Percentiles rank a stretch among this genome's conserved stretches.
phyloP scores from a whole-genome alignment of 2,888 invertebrate genomes.

The Drosophila algonquin region DNA sequence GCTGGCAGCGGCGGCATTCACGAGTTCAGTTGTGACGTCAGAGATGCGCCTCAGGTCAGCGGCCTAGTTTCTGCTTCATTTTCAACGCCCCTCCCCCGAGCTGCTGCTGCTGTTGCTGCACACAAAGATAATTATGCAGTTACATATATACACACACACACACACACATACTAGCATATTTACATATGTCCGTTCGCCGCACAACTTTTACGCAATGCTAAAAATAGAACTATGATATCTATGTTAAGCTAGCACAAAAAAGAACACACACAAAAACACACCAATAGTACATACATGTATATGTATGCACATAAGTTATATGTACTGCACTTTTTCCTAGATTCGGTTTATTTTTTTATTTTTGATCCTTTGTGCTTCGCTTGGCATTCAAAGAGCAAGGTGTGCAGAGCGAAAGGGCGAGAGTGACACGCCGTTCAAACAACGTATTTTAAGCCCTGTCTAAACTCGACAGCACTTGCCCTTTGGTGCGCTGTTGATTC shows the following conservation, averaged over 20 bases:
- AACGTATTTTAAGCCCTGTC: background rate
- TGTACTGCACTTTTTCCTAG: constrained; percentile 29
- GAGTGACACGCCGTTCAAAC: background rate
- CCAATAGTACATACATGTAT: background rate
- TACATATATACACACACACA: constrained; percentile 28
- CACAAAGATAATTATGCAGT: constrained; percentile 53
- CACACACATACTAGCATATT: constrained; percentile 17
- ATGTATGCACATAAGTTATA: background rate
- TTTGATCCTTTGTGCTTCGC: background rate
- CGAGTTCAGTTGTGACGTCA: constrained; percentile 84
- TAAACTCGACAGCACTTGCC: background rate
- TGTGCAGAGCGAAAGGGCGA: background rate
- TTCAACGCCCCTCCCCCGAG: background rate
- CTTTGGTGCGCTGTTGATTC: too few species aligned
- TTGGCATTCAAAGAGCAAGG: background rate
- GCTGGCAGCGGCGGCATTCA: constrained; percentile 54
- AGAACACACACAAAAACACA: constrained; percentile 1
- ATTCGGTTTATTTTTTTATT: background rate
- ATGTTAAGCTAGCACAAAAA: constrained; percentile 52
- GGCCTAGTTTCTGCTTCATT: constrained; percentile 79
- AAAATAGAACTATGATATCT: constrained; percentile 68
- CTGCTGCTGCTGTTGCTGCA: constrained; percentile 20
- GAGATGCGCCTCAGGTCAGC: constrained; percentile 82
- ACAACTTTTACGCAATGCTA: constrained; percentile 62
- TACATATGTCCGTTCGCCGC: constrained; percentile 30